Percentiles rank a stretch among this genome's conserved stretches.
These are phyloP conservation scores for Nematostella vectensis DNA, from an alignment of 92 coral and sea anemone genomes.

Conservation along the genomic window DNA sequence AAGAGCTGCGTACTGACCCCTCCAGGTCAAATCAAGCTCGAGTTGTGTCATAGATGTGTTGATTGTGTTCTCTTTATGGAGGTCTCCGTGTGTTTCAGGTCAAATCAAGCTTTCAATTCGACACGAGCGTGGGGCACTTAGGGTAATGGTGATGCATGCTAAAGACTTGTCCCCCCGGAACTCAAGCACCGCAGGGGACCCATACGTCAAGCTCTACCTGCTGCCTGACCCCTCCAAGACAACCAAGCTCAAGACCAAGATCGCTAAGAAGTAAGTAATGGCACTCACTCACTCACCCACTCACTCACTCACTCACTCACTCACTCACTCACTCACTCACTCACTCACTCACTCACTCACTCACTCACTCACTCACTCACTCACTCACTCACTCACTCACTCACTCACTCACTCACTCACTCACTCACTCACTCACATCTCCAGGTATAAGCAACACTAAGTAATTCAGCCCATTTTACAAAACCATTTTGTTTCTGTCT, in stretches of 20 bases:
- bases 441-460: too few relatives aligned
- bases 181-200: constrained; percentile 73
- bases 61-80: too few relatives aligned
- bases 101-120: constrained; percentile 82
- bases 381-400: too few relatives aligned
- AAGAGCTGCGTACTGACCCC: too few relatives aligned
- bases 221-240: constrained; percentile 88
- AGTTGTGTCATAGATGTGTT: too few relatives aligned
- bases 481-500: too few relatives aligned
- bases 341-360: not conserved
- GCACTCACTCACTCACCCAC: too few relatives aligned
- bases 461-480: too few relatives aligned
- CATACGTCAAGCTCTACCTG: constrained; percentile 92
- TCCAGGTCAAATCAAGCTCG: too few relatives aligned
- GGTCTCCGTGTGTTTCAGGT: constrained; percentile 13
- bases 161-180: constrained; percentile 74
- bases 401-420: too few relatives aligned
- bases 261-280: constrained; percentile 51
- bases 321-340: not conserved
- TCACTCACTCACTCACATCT: too few relatives aligned
- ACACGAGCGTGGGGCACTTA: constrained; percentile 51
- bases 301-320: not conserved
- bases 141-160: constrained; percentile 96
- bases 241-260: constrained; percentile 90
- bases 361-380: too few relatives aligned